phyloP scores from a whole-genome alignment of 2,797 vertebrate species.

The Coilia nasus region DNA sequence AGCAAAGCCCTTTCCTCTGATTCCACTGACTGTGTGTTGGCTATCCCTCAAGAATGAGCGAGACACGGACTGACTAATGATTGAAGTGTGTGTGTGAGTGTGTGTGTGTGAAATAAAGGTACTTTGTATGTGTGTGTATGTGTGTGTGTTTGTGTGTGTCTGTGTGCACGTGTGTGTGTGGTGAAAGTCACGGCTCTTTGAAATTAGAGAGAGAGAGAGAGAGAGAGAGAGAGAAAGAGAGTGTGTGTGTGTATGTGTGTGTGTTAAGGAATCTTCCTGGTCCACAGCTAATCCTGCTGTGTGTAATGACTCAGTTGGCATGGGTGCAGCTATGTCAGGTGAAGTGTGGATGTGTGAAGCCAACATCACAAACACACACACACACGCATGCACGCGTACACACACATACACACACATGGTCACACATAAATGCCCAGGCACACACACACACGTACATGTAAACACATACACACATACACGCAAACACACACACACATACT shows the following conservation, averaged over 20 bases:
- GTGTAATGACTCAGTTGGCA: background rate
- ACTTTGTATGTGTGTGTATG: too few species aligned
- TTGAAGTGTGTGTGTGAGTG: too few species aligned
- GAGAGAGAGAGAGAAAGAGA: too few species aligned
- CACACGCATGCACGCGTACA: background rate
- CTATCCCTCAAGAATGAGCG: too few species aligned
- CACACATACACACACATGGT: background rate
- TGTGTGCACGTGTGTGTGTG: too few species aligned
- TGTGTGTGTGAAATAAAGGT: too few species aligned
- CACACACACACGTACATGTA: background rate
- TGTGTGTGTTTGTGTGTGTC: too few species aligned
- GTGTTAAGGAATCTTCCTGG: too few species aligned
- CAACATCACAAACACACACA: background rate
- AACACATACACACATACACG: background rate
- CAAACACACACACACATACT: background rate
- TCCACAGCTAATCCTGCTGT: background rate
- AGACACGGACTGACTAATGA: too few species aligned
- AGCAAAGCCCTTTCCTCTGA: too few species aligned
- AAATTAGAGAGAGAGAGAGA: background rate
- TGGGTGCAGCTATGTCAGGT: background rate
- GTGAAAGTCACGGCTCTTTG: background rate
- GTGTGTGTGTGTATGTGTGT: too few species aligned
- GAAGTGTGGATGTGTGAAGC: background rate
- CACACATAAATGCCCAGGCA: background rate
- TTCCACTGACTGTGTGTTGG: too few species aligned